phyloP scores from a whole-genome alignment of 2,888 invertebrate species.

The Escarpia spicata region DNA sequence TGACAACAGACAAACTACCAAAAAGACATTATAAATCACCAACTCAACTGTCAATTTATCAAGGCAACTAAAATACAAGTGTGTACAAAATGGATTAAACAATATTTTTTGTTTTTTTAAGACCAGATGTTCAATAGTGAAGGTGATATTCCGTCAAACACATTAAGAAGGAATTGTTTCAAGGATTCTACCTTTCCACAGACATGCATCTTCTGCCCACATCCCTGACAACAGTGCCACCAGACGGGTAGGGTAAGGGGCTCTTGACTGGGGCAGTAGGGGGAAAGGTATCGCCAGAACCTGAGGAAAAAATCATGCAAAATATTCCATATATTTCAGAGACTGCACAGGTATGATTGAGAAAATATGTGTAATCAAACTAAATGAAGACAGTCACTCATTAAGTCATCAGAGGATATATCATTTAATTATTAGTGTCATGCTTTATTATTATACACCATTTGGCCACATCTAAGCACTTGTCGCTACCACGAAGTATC shows the following conservation, averaged over 20 bases:
- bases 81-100: no score
- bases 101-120: no score
- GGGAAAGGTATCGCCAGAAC: background rate
- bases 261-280: background rate
- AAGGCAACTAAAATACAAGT: no score
- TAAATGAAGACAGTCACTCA: background rate
- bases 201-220: background rate
- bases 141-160: background rate
- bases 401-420: no score
- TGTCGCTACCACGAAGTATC: no score
- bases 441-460: no score
- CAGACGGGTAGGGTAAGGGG: background rate
- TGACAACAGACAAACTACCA: no score
- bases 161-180: background rate
- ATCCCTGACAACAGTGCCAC: conserved; percentile 18
- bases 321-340: background rate
- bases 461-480: no score
- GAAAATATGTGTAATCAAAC: background rate
- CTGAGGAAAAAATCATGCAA: background rate
- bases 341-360: background rate
- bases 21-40: no score
- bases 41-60: no score
- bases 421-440: no score
- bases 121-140: background rate
- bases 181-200: background rate